A percentile compares a stretch with the other conserved stretches of the same genome.
phyloP scores from a whole-genome alignment of 2,888 invertebrate species.

The Nudaria mundana region DNA sequence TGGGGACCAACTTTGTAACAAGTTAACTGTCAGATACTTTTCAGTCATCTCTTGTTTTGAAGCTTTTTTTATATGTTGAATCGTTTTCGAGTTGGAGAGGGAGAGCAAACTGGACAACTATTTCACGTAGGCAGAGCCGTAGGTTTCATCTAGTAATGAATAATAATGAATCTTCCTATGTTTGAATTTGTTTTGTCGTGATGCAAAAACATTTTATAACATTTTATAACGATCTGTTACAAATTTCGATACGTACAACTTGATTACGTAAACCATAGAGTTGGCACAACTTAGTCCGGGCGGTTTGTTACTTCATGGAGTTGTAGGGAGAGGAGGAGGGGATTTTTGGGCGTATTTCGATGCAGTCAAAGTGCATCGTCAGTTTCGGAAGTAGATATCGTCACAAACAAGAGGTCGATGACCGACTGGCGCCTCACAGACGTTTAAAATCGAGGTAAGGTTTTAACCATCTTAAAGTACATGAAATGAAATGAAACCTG shows the following conservation, averaged over 20 bases:
- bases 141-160: too few species aligned
- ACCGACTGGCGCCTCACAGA: constrained; percentile 59
- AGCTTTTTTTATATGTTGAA: too few species aligned
- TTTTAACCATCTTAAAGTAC: constrained; percentile 15
- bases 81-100: neutral
- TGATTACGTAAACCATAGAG: constrained; percentile 23
- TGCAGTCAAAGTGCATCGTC: constrained; percentile 60
- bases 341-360: constrained; percentile 39
- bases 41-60: too few species aligned
- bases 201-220: too few species aligned
- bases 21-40: too few species aligned
- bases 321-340: constrained; percentile 53
- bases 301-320: constrained; percentile 37
- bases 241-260: constrained; percentile 5
- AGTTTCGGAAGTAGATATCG: constrained; percentile 61
- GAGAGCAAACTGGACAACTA: too few species aligned
- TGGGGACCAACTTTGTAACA: too few species aligned
- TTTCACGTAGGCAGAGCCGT: too few species aligned
- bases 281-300: constrained; percentile 18
- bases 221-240: too few species aligned
- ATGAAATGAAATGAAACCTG: constrained; percentile 12
- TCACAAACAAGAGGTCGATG: constrained; percentile 65
- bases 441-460: constrained; percentile 39
- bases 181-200: too few species aligned
- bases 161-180: too few species aligned